Evolutionary conservation across 23 tunicate genomes (phyloP), one percentile per base, ranked within the genome.

Genomic region (Aplidium turbinatum): DNA sequence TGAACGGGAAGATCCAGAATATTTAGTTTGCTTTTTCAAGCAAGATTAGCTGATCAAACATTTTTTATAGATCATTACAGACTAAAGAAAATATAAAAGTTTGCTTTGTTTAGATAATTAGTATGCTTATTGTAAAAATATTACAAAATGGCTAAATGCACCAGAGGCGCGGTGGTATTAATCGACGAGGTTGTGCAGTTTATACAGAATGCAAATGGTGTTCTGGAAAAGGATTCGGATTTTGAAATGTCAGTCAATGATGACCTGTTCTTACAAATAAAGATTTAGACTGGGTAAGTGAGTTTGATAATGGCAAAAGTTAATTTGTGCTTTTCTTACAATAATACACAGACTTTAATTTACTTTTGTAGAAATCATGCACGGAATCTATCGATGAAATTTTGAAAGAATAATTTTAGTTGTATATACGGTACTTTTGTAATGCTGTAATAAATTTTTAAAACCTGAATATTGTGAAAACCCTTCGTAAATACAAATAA

Each of bases 331-430:
- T 54, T 54, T 54, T 20, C 61, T 54, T 22, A 25, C 61, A 16
- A 54, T 54, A n/a, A 16, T 54, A 16, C 20, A 54, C 23, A 54
- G 61, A 25, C 61, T 54, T n/a, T 54, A n/a, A n/a, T 54, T 54
- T 54, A 54, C 61, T 54, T 54, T 54, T 54, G 61, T 54, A 54
- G 22, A n/a, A 54, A 54, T 54, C 61, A 54, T 16, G 23, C 61
- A 54, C 61, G 19, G 61, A 54, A 20, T 54, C 21, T 54, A 25
- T 11, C 22, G 61, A 54, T 54, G 61, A 54, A 54, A 16, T n/a
- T 54, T 54, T 5, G 22, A 20, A 13, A 11, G 5, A n/a, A 54
- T 54, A 22, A 5, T n/a, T n/a, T 54, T 20, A 9, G 61, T 5
- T 5, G 21, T 5, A 54, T 16, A 5, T 13, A n/a, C 61, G 6